phyloP scores from a whole-genome alignment of 2,888 invertebrate genomes.

The Dioctria rufipes region DNA sequence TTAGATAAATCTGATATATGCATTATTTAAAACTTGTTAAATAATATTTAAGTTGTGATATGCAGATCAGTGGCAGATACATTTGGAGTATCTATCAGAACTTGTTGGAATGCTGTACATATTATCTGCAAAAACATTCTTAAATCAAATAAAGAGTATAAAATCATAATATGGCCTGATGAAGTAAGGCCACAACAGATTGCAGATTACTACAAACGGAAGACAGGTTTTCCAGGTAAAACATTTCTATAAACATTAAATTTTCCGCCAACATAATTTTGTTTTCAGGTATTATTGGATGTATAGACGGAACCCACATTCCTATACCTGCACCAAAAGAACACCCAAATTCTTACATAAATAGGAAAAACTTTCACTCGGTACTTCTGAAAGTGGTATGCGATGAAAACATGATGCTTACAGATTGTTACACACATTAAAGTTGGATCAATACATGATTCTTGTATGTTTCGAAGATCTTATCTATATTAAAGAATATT shows the following conservation, averaged over 20 bases:
- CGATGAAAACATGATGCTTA: too few relatives aligned
- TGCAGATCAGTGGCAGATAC: constrained; percentile 17
- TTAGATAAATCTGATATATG: neutral
- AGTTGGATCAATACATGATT: constrained; percentile 48
- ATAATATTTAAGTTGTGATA: neutral
- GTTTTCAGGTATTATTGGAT: constrained; percentile 19
- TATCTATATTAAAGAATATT: constrained; percentile 29
- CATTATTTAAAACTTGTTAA: too few relatives aligned
- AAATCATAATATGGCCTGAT: constrained; percentile 9
- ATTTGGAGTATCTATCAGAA: constrained; percentile 6
- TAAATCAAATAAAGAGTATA: neutral
- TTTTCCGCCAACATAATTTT: neutral
- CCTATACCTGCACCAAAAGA: constrained; percentile 27
- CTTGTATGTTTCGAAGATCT: constrained; percentile 48
- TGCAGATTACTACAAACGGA: neutral
- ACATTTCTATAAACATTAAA: neutral
- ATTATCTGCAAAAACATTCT: neutral
- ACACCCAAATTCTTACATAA: too few relatives aligned
- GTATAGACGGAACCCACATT: constrained; percentile 29
- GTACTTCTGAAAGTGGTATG: too few relatives aligned
- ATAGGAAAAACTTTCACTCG: too few relatives aligned
- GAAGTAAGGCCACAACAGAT: neutral
- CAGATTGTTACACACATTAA: too few relatives aligned
- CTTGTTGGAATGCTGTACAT: constrained; percentile 1
- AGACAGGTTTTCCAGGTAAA: neutral